These are phyloP conservation scores for Palythoa caribaeorum DNA, from an alignment of 92 coral and sea anemone species.

Conservation along the genomic window DNA sequence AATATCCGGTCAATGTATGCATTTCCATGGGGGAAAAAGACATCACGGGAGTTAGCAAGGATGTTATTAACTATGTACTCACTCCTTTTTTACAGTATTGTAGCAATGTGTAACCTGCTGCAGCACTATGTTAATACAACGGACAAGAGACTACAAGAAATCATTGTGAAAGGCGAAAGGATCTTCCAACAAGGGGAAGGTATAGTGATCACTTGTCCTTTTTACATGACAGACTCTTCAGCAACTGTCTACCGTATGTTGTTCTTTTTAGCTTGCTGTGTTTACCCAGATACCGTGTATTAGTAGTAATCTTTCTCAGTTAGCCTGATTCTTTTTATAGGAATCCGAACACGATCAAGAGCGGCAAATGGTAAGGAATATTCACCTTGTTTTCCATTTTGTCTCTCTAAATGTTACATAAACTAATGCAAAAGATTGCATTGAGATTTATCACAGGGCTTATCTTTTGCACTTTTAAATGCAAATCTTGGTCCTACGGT, in stretches of 20 bases:
- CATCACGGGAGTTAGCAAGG: too few relatives aligned
- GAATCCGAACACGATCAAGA: slow-evolving; percentile 96
- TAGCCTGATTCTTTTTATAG: slow-evolving; percentile 42
- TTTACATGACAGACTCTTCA: too few relatives aligned
- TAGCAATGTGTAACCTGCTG: slow-evolving; percentile 91
- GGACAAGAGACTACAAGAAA: slow-evolving; percentile 88
- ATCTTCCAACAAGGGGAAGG: slow-evolving; percentile 85
- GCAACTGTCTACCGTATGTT: too few relatives aligned
- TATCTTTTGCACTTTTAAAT: too few relatives aligned
- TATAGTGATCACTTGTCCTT: slow-evolving; percentile 10
- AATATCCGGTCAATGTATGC: background rate
- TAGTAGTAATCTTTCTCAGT: background rate
- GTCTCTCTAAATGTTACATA: background rate
- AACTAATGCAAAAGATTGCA: background rate
- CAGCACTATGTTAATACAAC: slow-evolving; percentile 89
- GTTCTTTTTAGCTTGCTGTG: too few relatives aligned
- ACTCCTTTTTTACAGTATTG: slow-evolving; percentile 60
- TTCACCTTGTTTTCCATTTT: background rate
- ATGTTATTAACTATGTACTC: background rate
- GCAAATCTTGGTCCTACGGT: too few relatives aligned
- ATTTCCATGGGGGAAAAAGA: background rate
- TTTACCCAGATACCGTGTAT: too few relatives aligned
- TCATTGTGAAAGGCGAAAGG: slow-evolving; percentile 94
- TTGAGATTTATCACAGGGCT: too few relatives aligned
- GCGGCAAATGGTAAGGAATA: slow-evolving; percentile 80